Evolutionary conservation across 2,113 vertebrate genomes (phyloP), one percentile per base, ranked within the genome.

Genomic region (Coreoperca whiteheadi): DNA sequence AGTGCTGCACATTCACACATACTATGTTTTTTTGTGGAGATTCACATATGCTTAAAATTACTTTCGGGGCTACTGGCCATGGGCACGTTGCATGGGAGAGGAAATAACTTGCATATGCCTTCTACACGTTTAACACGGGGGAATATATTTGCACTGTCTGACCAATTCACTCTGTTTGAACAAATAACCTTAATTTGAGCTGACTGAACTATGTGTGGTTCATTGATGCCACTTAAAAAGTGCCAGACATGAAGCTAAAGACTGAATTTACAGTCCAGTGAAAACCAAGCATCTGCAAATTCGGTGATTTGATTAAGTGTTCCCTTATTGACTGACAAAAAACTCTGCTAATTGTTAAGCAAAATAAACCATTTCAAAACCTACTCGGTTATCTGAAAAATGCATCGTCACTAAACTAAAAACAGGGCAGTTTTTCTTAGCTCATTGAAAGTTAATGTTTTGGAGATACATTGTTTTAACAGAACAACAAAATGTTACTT

Each of bases 81-180:
- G n/a, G n/a, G n/a, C n/a, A n/a, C n/a, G n/a, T n/a, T n/a, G 59
- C 64, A 43, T 50, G 25, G 65, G 65, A 77, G 30, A 70, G 85
- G 81, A 88, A 80, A 75, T 64, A 46, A 70, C 79, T 68, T 66
- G 61, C 60, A 68, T 68, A 72, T 32, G 56, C 46, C 54, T 85
- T 82, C 63, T 65, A 85, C 56, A 28, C 32, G 86, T 87, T 63
- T 83, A 84, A 70, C 85, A 91, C 48, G 50, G 21, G 23, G 61
- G 77, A 84, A 84, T 28, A 87, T 20, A 70, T 88, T 79, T 80
- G 20, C 77, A 81, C 64, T 34, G 59, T 71, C 23, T 32, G 53
- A 50, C 64, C 23, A 68, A 39, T 60, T 68, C 25, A 16, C 43
- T 16, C n/a, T 57, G 5, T 79, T 81, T 50, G 8, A 61, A 66